Base-by-base conservation (phyloP, 2,113 vertebrate genomes). In the Rhynchopsitta pachyrhyncha region DNA sequence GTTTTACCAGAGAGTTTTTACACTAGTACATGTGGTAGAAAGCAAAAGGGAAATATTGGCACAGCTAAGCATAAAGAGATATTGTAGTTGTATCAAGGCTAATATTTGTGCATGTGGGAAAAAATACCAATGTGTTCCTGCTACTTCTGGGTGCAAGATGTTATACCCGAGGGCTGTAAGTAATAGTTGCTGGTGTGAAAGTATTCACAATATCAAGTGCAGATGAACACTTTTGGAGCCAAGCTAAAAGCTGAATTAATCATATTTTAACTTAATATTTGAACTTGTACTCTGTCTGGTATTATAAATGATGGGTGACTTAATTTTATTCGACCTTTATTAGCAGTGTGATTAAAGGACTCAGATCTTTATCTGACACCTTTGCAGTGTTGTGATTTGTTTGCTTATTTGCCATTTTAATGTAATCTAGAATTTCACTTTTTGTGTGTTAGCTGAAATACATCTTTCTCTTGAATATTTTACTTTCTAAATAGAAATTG, bases 131-230 rank as follows among this genome's bases (percentile, higher is more conserved):
- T 46, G 69, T 82, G 57, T 69, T 87, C 44, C 81, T 91, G 52
- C 92, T 77, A 19, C 86, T 96, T 95, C 93, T 95, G 92, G 62
- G 91, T 96, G 74, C 96, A 97, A 95, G 96, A 96, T 96, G 91
- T 96, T 96, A 71, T 42, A 96, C 88, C 88, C 29, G 37, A 95
- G 86, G 96, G 92, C 95, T 96, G 86, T 95, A 97, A 95, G 79
- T 94, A 96, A 96, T 96, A 96, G 90, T 78, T 91, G 66, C 29
- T 94, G 73, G 88, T 95, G 88, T 62, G 86, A 96, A 97, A 97
- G 78, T 86, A 95, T 93, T 96, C 74, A 71, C 92, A 80, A 82
- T 94, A 94, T 95, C 77, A 94, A 96, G 42, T 96, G 42, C 93
- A 96, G 94, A 86, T 93, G 93, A 95, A 94, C 52, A 78, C 33